Evolutionary conservation across 2,113 vertebrate species (phyloP).

Genomic region (Pygoscelis antarcticus): DNA sequence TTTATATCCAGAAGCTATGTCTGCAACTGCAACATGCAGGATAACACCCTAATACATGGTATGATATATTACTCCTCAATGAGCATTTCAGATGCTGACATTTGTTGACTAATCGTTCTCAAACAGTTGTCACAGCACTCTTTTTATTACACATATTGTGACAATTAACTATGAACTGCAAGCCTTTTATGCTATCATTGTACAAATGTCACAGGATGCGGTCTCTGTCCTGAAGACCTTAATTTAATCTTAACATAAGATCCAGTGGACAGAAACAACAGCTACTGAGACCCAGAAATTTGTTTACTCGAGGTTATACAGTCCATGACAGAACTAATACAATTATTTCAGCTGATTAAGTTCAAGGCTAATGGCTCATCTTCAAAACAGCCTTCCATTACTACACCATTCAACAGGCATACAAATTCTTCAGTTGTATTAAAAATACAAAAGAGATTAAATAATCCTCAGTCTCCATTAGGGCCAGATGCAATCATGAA

Average conservation of each 20-base stretch:
- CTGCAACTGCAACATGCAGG: background rate
- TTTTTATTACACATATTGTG: background rate
- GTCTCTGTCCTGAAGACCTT: background rate
- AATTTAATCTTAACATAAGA: background rate
- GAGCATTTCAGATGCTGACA: background rate
- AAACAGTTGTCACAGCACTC: background rate
- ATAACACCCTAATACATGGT: background rate
- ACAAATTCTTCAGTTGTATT: background rate
- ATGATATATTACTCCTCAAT: background rate
- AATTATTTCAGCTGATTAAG: background rate
- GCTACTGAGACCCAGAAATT: background rate
- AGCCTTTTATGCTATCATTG: background rate
- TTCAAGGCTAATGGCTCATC: background rate
- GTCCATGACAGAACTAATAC: background rate
- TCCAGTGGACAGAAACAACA: background rate
- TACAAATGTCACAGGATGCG: background rate
- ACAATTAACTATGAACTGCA: background rate
- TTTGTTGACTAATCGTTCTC: background rate
- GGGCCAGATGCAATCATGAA: background rate
- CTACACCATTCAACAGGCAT: background rate
- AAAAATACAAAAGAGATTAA: background rate
- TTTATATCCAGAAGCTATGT: background rate
- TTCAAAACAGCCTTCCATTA: background rate
- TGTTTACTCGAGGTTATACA: background rate
- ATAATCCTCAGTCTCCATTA: background rate